Evolutionary conservation across 2,113 vertebrate genomes (phyloP), one percentile per base, ranked within the genome.

Genomic region (Herpetotheres cachinnans): DNA sequence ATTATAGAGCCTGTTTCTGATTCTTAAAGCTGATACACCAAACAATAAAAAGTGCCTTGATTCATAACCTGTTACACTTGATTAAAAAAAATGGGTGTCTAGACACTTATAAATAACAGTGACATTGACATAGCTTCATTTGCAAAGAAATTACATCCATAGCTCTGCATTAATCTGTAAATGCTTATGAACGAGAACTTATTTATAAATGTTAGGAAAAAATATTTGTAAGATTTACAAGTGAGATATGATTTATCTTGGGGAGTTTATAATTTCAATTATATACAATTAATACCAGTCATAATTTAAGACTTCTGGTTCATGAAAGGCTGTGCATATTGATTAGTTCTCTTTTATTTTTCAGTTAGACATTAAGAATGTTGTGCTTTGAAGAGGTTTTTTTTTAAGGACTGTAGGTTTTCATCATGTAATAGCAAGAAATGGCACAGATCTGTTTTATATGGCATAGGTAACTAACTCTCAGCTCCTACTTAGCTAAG

Each of bases 241-340:
- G 27, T 54, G 73, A 93, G 70, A 38, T 46, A 69, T 40, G 46
- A 91, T 95, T 96, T 82, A 95, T 96, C 58, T 54, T 30, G 26
- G 20, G 32, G 58, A 58, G 42, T 88, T 92, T 82, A 80, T 82
- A 0, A 90, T 93, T 93, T 89, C 77, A 91, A 69, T 96, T 82
- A 80, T 54, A 70, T 66, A 47, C 30, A 85, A 91, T 95, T 95
- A 97, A 96, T 97, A 95, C 11, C 42, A 82, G 36, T 30, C 44
- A 58, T 89, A 72, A 91, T 92, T 82, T 82, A 73, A 89, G 46
- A 72, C 9, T 82, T 94, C 69, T 89, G 36, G 34, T 16, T 87
- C n/a, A 36, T 66, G 66, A 84, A 86, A 90, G n/a, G 6, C 56
- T 91, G 34, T 82, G 82, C 49, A 58, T 63, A 34, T 70, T 85